Conservation (phyloP, 2,113 vertebrate genomes). For the Vanacampus margaritifer region DNA sequence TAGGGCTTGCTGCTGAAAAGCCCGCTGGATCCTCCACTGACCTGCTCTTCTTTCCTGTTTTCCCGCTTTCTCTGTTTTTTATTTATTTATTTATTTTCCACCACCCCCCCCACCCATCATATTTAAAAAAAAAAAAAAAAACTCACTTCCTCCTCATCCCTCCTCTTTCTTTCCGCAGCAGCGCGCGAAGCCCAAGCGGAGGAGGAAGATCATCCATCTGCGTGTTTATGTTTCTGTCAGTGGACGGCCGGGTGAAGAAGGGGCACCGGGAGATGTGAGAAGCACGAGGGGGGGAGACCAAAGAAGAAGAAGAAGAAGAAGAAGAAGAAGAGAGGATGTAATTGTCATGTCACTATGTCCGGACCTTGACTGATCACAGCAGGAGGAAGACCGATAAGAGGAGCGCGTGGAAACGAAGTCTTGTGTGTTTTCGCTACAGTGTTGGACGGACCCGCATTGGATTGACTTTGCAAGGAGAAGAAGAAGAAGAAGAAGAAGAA, state of each 20-base stretch:
- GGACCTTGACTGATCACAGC: constrained; percentile 64
- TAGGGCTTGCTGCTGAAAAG: constrained; percentile 81
- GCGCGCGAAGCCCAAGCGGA: constrained; percentile 57
- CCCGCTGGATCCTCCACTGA: constrained; percentile 81
- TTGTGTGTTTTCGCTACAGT: constrained; percentile 44
- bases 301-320: neutral
- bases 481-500: constrained; percentile 29
- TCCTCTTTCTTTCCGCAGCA: constrained; percentile 39
- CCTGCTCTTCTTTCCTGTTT: constrained; percentile 81
- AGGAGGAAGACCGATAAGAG: constrained; percentile 24
- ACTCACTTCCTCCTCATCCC: constrained; percentile 46
- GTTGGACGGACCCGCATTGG: constrained; percentile 40
- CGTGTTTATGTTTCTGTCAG: constrained; percentile 56
- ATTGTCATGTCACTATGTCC: constrained; percentile 63
- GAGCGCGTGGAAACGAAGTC: constrained; percentile 41
- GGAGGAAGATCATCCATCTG: constrained; percentile 59
- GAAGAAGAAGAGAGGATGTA: constrained; percentile 46
- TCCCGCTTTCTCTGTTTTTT: constrained; percentile 52
- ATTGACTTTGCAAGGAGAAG: constrained; percentile 19
- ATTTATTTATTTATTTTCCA: constrained; percentile 22
- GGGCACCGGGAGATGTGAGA: constrained; percentile 30
- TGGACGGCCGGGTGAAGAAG: constrained; percentile 56
- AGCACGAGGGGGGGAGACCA: constrained; percentile 1
- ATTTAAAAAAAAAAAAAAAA: constrained; percentile 72
- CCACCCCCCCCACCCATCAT: constrained; percentile 48